A percentile compares a stretch with the other conserved stretches of the same genome.
These are phyloP conservation scores for Lordiphosa collinella DNA, from an alignment of 1,140 invertebrate genomes.

Conservation along the genomic window DNA sequence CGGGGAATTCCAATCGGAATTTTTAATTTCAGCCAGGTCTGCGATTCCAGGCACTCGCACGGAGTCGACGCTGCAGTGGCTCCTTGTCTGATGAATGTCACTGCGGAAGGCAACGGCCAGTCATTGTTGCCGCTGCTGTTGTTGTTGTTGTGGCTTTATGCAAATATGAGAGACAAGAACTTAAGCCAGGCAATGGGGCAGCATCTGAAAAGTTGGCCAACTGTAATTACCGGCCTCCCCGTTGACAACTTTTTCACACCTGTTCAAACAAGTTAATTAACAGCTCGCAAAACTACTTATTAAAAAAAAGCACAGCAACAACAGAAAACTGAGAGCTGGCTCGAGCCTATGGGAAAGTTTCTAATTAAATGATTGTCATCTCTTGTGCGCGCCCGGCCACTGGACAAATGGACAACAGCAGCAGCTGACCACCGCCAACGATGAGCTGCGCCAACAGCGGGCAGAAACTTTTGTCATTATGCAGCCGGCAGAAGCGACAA, in stretches of 20 bases:
- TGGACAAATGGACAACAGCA: conserved; percentile 38
- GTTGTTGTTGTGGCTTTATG: conserved; percentile 38
- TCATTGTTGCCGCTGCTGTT: conserved; percentile 1
- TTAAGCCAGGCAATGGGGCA: conserved; percentile 21
- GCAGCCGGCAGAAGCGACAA: conserved; percentile 51
- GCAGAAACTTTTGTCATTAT: conserved; percentile 74
- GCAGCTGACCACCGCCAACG: conserved; percentile 42
- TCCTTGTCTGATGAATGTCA: conserved; percentile 59
- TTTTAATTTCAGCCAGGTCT: conserved; percentile 71
- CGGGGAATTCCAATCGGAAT: conserved; percentile 77
- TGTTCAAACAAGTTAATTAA: conserved; percentile 78
- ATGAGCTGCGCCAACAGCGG: conserved; percentile 26
- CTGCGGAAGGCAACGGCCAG: conserved; percentile 30
- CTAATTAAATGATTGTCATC: conserved; percentile 80
- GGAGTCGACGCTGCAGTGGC: not conserved
- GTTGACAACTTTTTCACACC: conserved; percentile 76
- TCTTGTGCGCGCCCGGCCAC: conserved; percentile 45
- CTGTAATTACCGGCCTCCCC: conserved; percentile 63
- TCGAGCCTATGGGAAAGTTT: conserved; percentile 79
- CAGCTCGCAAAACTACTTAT: conserved; percentile 73
- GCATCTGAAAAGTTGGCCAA: conserved; percentile 72
- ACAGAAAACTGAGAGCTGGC: conserved; percentile 31
- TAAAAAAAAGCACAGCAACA: conserved; percentile 24
- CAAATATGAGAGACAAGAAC: conserved; percentile 61
- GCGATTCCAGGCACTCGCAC: conserved; percentile 9